Base-by-base conservation (phyloP, 1,140 invertebrate species). In the Harpegnathos saltator region DNA sequence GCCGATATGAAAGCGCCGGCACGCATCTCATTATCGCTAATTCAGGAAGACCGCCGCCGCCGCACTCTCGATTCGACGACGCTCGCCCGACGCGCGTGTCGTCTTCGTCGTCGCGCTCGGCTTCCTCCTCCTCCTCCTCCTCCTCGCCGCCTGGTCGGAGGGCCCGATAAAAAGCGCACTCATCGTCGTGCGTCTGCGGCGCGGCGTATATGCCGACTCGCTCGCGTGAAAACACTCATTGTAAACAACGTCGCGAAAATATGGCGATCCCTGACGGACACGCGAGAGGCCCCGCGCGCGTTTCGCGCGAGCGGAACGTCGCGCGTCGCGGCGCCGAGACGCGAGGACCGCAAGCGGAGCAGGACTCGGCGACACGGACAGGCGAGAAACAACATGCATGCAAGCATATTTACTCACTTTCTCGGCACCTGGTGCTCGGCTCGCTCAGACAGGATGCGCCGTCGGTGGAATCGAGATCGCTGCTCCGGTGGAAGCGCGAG, bases 371-470 rank as follows among this genome's bases (percentile, higher is more conserved):
- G n/a, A n/a, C n/a, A n/a, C n/a, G n/a, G n/a, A n/a, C n/a, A n/a
- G n/a, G n/a, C n/a, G n/a, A 59, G 26, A 56, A 52, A 59, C 12
- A 59, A 29, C 26, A 56, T n/a, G n/a, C n/a, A n/a, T n/a, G n/a
- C 38, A 63, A 71, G 56, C 84, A 86, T 89, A 83, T 89, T 89
- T 89, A 89, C 87, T 89, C 85, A 89, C 85, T 85, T 87, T 85
- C 80, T 87, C 71, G 85, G 29, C 63, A n/a, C n/a, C n/a, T n/a
- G n/a, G n/a, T 56, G 50, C 75, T 50, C 56, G 52, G 78, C 59
- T 84, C 71, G 75, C 19, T 62, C 68, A 81, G 62, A 12, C 74
- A 44, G 38, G 38, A 44, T 44, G 24, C 38, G 38, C 68, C 17
- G 68, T 26, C 68, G 65, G 26, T 68, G 63, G 61, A 80, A 85